Percentiles rank a stretch among this genome's conserved stretches.
These are phyloP conservation scores for Limanda limanda DNA, from an alignment of 2,113 vertebrate species.

Conservation along the genomic window DNA sequence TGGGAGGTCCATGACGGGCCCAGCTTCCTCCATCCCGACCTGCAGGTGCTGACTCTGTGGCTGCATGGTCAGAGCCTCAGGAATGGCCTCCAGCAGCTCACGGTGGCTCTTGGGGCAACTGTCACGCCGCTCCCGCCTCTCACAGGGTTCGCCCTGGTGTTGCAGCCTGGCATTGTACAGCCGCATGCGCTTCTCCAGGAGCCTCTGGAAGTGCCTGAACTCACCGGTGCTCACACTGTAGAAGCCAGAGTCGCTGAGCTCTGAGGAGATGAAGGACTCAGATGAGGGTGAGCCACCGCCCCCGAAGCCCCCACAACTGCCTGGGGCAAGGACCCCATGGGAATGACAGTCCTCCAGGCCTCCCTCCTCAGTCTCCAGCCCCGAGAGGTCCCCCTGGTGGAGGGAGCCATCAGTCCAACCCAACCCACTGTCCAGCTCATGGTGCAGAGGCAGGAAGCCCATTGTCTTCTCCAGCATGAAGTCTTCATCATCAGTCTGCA, in stretches of 20 bases:
- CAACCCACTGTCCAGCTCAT: constrained; percentile 82
- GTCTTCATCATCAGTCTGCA: constrained; percentile 80
- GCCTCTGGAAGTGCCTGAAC: constrained; percentile 83
- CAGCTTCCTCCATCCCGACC: constrained; percentile 54
- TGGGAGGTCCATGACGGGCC: constrained; percentile 49
- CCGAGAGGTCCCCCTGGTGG: constrained; percentile 83
- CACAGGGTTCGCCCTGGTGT: constrained; percentile 76
- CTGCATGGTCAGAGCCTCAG: constrained; percentile 78
- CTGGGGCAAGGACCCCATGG: constrained; percentile 60
- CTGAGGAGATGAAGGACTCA: constrained; percentile 78
- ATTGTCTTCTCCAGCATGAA: constrained; percentile 73
- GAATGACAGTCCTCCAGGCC: constrained; percentile 79
- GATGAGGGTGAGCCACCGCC: constrained; percentile 72
- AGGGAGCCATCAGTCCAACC: constrained; percentile 82
- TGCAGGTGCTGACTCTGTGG: constrained; percentile 68
- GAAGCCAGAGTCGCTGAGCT: constrained; percentile 83
- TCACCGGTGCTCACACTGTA: constrained; percentile 82
- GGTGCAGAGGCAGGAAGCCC: constrained; percentile 77
- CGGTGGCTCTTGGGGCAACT: constrained; percentile 82
- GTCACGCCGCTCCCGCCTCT: constrained; percentile 78
- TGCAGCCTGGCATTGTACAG: constrained; percentile 79
- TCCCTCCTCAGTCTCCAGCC: constrained; percentile 81
- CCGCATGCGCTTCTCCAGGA: constrained; percentile 83
- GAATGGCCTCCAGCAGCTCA: constrained; percentile 84
- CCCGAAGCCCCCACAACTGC: constrained; percentile 65